phyloP scores from a whole-genome alignment of 2,113 vertebrate species.

The Malurus cyaneus region DNA sequence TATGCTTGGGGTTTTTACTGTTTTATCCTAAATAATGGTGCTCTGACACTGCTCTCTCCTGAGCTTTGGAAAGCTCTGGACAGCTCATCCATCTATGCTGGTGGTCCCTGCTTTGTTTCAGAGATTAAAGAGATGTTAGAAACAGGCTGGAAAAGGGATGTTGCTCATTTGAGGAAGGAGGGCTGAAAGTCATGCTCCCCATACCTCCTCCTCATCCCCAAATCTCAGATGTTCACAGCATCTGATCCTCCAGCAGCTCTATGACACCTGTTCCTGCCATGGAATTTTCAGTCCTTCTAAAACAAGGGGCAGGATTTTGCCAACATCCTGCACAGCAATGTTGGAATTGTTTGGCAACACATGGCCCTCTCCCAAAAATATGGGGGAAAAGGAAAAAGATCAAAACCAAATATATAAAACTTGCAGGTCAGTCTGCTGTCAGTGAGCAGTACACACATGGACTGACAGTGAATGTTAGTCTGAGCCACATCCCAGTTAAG shows the following conservation, averaged over 20 bases:
- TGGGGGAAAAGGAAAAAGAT: neutral
- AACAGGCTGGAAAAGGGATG: neutral
- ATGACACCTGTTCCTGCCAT: neutral
- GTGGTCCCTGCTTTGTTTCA: neutral
- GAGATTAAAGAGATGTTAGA: neutral
- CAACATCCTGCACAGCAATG: neutral
- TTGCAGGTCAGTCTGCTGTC: neutral
- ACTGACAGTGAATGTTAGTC: neutral
- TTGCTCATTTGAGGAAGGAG: neutral
- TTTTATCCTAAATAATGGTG: neutral
- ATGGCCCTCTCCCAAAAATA: neutral
- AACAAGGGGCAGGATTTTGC: neutral
- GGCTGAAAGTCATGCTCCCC: neutral
- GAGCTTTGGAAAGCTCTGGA: neutral
- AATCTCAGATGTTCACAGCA: neutral
- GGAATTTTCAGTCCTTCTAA: neutral
- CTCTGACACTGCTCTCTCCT: neutral
- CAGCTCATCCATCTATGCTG: neutral
- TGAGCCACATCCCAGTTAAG: neutral
- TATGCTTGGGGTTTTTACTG: neutral
- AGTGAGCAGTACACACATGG: neutral
- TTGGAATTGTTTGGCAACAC: accelerated
- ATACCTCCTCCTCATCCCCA: neutral
- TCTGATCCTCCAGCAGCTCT: neutral
- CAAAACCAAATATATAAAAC: neutral